Evolutionary conservation across 2,888 invertebrate genomes (phyloP).

Genomic region (Cephus pulcher): DNA sequence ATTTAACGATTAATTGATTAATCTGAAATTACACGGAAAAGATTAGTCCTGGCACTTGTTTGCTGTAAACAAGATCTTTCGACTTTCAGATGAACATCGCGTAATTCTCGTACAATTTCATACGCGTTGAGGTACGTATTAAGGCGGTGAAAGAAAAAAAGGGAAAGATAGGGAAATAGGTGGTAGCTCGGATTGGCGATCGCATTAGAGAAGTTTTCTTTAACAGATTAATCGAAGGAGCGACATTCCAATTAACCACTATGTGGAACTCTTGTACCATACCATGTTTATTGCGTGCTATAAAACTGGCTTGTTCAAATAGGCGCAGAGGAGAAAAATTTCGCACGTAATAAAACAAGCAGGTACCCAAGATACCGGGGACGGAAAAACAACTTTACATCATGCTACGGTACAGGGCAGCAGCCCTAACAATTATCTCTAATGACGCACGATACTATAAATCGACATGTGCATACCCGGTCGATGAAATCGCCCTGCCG

Average conservation of each 20-base stretch:
- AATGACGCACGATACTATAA: slow-evolving; percentile 64
- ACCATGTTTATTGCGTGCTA: slow-evolving; percentile 41
- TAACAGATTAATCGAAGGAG: slow-evolving; percentile 58
- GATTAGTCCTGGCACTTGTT: neutral
- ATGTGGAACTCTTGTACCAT: slow-evolving; percentile 12
- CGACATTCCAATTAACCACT: slow-evolving; percentile 57
- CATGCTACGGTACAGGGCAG: slow-evolving; percentile 31
- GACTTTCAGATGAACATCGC: neutral
- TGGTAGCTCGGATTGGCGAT: slow-evolving; percentile 15
- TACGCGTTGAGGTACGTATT: neutral
- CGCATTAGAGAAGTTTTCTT: slow-evolving; percentile 28
- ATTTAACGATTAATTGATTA: neutral
- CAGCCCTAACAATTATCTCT: slow-evolving; percentile 62
- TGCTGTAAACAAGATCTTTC: neutral
- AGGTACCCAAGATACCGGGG: slow-evolving; percentile 15
- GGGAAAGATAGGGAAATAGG: slow-evolving; percentile 14
- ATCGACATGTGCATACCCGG: slow-evolving; percentile 56
- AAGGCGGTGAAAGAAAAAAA: slow-evolving; percentile 28
- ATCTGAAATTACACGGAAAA: neutral
- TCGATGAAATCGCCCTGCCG: slow-evolving; percentile 47
- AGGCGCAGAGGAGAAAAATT: slow-evolving; percentile 49
- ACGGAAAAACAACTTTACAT: slow-evolving; percentile 54
- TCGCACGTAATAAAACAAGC: slow-evolving; percentile 60
- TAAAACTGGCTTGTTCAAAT: slow-evolving; percentile 48
- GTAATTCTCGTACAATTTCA: neutral